Percentiles rank a stretch among this genome's conserved stretches.
Evolutionary conservation across 2,113 vertebrate species (phyloP).

Genomic region (Diglossa brunneiventris): DNA sequence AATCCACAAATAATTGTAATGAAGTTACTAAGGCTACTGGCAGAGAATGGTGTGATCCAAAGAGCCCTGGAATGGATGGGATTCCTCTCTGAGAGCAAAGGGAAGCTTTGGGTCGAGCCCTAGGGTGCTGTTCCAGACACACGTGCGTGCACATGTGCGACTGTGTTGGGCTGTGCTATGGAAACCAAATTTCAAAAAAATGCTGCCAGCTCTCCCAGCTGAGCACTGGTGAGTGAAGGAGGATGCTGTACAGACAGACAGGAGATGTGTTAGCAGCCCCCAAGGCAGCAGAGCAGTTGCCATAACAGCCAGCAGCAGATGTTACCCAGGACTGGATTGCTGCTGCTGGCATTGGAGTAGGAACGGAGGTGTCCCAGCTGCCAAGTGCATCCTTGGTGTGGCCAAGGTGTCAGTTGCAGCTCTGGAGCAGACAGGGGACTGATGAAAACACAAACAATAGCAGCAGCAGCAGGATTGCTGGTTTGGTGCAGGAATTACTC

Average conservation of each 20-base stretch:
- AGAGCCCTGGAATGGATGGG: neutral
- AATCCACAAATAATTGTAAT: neutral
- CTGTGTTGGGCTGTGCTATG: neutral
- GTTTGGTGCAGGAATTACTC: neutral
- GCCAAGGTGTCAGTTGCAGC: neutral
- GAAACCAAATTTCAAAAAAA: neutral
- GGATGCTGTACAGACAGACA: neutral
- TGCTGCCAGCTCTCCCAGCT: neutral
- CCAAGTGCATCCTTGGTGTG: neutral
- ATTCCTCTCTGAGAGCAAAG: neutral
- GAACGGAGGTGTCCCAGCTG: neutral
- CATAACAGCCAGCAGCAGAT: conserved; percentile 33
- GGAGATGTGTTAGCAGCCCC: conserved; percentile 28
- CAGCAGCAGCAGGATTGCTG: neutral
- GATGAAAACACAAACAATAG: neutral
- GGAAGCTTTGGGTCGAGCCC: neutral
- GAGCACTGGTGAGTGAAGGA: neutral
- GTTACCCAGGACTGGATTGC: neutral
- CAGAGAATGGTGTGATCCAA: neutral
- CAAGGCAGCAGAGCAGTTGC: conserved; percentile 40
- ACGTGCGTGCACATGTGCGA: accelerated
- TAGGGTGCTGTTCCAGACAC: neutral
- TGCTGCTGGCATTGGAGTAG: neutral
- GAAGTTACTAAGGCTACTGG: neutral
- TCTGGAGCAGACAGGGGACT: neutral